phyloP scores from a whole-genome alignment of 2,113 vertebrate species.

The Colinus virginianus region DNA sequence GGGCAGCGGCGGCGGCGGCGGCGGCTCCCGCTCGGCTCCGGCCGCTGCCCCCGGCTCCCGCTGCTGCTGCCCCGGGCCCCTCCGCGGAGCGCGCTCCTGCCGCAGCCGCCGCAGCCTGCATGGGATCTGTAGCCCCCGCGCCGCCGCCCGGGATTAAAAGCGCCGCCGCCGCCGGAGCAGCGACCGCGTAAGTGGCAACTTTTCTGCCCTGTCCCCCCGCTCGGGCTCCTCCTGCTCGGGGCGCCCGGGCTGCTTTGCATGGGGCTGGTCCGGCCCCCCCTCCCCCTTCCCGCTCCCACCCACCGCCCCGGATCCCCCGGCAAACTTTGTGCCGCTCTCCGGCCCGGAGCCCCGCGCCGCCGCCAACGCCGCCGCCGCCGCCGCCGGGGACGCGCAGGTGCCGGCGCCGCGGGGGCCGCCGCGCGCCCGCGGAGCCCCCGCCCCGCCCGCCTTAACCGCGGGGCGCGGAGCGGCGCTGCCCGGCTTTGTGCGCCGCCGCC shows the following conservation, averaged over 20 bases:
- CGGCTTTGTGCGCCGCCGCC: background rate
- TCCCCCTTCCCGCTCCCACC: background rate
- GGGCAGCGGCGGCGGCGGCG: slow-evolving; percentile 77
- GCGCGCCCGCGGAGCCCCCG: slow-evolving; percentile 45
- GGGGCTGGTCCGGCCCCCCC: slow-evolving; percentile 67
- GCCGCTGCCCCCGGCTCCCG: slow-evolving; percentile 67
- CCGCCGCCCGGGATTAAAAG: slow-evolving; percentile 77
- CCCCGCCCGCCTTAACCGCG: slow-evolving; percentile 9
- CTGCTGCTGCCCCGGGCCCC: slow-evolving; percentile 65
- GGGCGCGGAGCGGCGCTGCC: slow-evolving; percentile 39
- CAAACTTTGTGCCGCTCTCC: slow-evolving; percentile 5
- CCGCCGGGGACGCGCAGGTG: background rate
- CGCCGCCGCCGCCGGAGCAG: slow-evolving; percentile 74
- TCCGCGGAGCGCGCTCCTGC: slow-evolving; percentile 71
- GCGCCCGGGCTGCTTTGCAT: slow-evolving; percentile 75
- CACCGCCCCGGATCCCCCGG: slow-evolving; percentile 36
- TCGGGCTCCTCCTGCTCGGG: slow-evolving; percentile 63
- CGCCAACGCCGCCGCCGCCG: background rate
- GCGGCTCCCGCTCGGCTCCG: slow-evolving; percentile 71
- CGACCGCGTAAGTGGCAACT: slow-evolving; percentile 96
- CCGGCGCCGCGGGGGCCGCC: slow-evolving; percentile 37
- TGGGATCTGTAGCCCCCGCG: slow-evolving; percentile 91
- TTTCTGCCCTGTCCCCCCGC: slow-evolving; percentile 62
- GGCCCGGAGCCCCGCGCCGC: slow-evolving; percentile 12
- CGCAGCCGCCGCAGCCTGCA: slow-evolving; percentile 86